Evolutionary conservation across 2,797 vertebrate species (phyloP), one percentile per base, ranked within the genome.

Genomic region (Numenius phaeopus): DNA sequence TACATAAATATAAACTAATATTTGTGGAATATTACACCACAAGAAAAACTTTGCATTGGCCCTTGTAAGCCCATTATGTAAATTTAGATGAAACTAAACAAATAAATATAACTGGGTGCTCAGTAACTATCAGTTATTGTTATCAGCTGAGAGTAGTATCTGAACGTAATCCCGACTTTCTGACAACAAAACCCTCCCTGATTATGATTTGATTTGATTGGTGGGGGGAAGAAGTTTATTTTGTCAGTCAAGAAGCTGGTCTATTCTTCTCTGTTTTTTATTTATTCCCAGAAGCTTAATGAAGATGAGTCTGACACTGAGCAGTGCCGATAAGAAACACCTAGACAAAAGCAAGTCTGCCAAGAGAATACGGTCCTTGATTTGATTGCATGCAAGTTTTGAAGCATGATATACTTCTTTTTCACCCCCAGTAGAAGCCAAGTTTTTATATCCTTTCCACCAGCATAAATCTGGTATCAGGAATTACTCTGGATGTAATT

Each of bases 21-120:
- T 85, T 76, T 89, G 42, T 83, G 94, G 86, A 93, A 91, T 95
- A 87, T 47, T 72, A 67, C 50, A 49, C 88, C 94, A 18, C 46
- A 90, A 76, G 77, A 85, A 39, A 88, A 83, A 46, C 69, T 82
- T 81, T 65, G 50, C 76, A 8, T 78, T 92, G 94, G 93, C 79
- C 81, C 76, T 57, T 42, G 76, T 96, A 94, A 65, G 12, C 66
- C 65, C 50, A 83, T 89, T 90, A 83, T 96, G 76, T 96, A 84
- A 89, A 91, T 92, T 87, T 55, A 95, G 88, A 96, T 78, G 93
- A 95, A 95, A 77, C 66, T 22, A 52, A 96, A 91, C 82, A 88
- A 95, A 85, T 70, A 23, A 90, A 11, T 94, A 57, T 44, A 90
- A 81, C 79, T 44, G 94, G 96, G 97, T 97, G 96, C 97, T 97